Conservation (phyloP, 2,113 vertebrate species). For the Pachypanchax playfairii region DNA sequence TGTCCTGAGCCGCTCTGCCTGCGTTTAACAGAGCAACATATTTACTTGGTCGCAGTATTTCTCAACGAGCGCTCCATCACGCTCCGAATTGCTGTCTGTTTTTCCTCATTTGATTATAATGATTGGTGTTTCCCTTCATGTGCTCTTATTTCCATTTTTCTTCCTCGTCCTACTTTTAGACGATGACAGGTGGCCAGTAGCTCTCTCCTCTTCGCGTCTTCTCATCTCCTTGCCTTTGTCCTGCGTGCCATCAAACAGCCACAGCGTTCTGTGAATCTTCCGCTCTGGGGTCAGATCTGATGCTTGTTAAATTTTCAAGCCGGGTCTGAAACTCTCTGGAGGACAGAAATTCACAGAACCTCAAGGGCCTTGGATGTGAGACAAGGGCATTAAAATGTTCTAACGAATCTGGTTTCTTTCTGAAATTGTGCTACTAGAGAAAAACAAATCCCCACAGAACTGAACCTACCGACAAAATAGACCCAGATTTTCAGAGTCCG, state of each 20-base stretch:
- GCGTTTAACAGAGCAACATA: conserved; percentile 49
- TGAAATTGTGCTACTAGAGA: neutral
- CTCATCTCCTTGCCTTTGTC: conserved; percentile 35
- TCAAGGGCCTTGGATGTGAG: conserved; percentile 61
- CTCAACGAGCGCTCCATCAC: conserved; percentile 41
- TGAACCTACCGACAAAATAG: too few species aligned
- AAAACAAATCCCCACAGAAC: too few species aligned
- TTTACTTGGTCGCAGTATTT: conserved; percentile 51
- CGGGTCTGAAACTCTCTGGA: conserved; percentile 58
- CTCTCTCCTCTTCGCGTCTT: conserved; percentile 17
- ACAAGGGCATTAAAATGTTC: conserved; percentile 27
- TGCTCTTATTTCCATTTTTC: conserved; percentile 26
- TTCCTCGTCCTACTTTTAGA: conserved; percentile 45
- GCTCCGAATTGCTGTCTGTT: conserved; percentile 46
- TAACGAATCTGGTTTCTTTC: neutral
- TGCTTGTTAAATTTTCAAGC: conserved; percentile 65
- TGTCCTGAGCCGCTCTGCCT: conserved; percentile 35
- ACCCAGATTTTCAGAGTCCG: too few species aligned
- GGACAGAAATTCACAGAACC: conserved; percentile 52
- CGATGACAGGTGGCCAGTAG: conserved; percentile 68
- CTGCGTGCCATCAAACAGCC: conserved; percentile 45
- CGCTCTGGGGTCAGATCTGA: conserved; percentile 52
- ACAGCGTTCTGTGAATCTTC: conserved; percentile 55
- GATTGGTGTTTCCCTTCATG: neutral
- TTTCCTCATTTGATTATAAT: conserved; percentile 14